Evolutionary conservation across 2,797 vertebrate species (phyloP), one percentile per base, ranked within the genome.

Genomic region (Phrynocephalus guinanensis): DNA sequence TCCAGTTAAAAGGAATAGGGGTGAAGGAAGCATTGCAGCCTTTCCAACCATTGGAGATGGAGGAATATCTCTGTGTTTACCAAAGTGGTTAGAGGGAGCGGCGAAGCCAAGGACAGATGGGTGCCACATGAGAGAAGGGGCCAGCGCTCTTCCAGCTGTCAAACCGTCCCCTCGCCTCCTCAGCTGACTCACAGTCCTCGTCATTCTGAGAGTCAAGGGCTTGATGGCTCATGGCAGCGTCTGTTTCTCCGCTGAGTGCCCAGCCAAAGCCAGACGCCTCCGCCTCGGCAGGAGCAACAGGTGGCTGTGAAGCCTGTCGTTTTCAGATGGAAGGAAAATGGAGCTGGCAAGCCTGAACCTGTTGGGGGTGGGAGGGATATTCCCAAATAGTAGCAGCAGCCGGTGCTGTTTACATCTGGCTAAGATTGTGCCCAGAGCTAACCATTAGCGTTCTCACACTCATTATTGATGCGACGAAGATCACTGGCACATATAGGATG

Each of bases 301-400:
- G 87, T 52, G 89, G 68, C 86, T 82, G 7, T 89, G 85, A 90
- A 81, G 67, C 73, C 2, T 2, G 6, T 75, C 1, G 73, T 90
- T 90, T 85, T 44, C 52, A 76, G 48, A 73, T 24, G 1, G 77
- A 84, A 76, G 84, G 79, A 88, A 5, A 11, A 0, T 16, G 77
- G 7, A 68, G 82, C 88, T 92, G 90, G 16, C 4, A 5, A 15
- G 38, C 73, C 1, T 72, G 50, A 80, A 86, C 33, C 22, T 73
- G 63, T 20, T 13, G 52, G 52, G 48, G 76, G 76, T 13, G 13
- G 24, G 5, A 16, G 60, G 4, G 66, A 60, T 75, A 66, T 50
- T 48, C 15, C 33, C 70, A 71, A 73, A 91, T 86, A 1, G 38
- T 66, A 87, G 79, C 89, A 88, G 91, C 89, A 88, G 91, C 89